Evolutionary conservation across 2,888 invertebrate genomes (phyloP), one percentile per base, ranked within the genome.

Genomic region (Baccha elongata): DNA sequence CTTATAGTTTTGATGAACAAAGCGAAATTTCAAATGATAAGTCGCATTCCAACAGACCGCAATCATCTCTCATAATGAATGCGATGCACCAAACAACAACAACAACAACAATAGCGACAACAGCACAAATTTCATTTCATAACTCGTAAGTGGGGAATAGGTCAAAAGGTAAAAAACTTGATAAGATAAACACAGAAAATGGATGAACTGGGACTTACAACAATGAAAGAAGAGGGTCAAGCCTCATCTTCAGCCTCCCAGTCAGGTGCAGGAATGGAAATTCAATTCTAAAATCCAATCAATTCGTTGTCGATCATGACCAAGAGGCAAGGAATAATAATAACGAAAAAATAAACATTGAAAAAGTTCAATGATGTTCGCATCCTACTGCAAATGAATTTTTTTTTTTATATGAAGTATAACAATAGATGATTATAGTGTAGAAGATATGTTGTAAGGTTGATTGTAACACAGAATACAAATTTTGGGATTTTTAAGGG

Each of bases 271-370:
- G 29, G 35, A 65, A 69, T 65, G 65, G 29, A 65, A 71, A 65
- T 71, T 75, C 55, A 71, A 72, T 78, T 72, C 71, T 58, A 52
- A 64, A 75, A 81, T 81, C 71, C 81, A 81, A 81, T 81, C 75
- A 81, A 65, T 60, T 65, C 52, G 46, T 62, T 75, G 65, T 62
- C 53, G 52, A 68, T 35, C 55, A 58, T 40, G 46, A n/a, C 26
- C 55, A 58, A 48, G 46, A n/a, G 32, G 19, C 32, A 15, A 58
- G n/a, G 13, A 40, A 4, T 6, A 40, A 5, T 32, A 23, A 10
- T 8, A 29, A 17, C 23, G 35, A 67, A 52, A 55, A 15, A 46
- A 11, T 32, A 19, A 19, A 68, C 21, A 32, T 37, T 29, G n/a
- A 53, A 40, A 53, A 46, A 26, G 8, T 62, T 67, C 58, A 58